Evolutionary conservation across 2,113 vertebrate species (phyloP), one percentile per base, ranked within the genome.

Genomic region (Oryzias javanicus): DNA sequence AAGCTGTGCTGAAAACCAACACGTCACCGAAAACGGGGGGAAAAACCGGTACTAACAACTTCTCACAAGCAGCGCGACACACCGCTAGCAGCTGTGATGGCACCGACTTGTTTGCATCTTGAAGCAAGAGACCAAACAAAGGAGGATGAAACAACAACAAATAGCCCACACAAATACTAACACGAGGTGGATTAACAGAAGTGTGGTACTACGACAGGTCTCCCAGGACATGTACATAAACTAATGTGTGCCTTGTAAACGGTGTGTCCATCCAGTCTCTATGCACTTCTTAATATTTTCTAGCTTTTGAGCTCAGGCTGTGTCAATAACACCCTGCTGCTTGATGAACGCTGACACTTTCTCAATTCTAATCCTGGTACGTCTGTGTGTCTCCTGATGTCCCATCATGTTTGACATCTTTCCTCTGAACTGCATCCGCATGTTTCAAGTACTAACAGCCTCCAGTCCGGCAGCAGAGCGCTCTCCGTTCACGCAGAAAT

Each of bases 191-290:
- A 49, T 18, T 70, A 52, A 42, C 65, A 58, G n/a, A 58, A 41
- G 22, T 42, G 45, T 7, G 35, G 29, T 35, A 35, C 55, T 19
- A 27, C 53, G n/a, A 24, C 53, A 60, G 4, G 35, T 35, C 35
- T 35, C 35, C 52, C 27, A 76, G 72, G 56, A 87, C 82, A 78
- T 97, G 95, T 94, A 95, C 92, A 95, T 95, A 92, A 94, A 96
- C 93, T 94, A 95, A 95, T 93, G 89, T 73, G 84, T 93, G 92
- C 92, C 93, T 94, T 94, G 93, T 95, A 94, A 91, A 93, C 92
- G 81, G 89, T 90, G 89, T 80, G 84, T 86, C 85, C 91, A 91
- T 80, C 68, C 79, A 90, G 85, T 89, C 84, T 83, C 91, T 94
- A 93, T 88, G 81, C 86, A 89, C 83, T 10, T 35, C 12, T 35